Evolutionary conservation across 2,797 vertebrate genomes (phyloP).

Genomic region (Oryzias dopingdopingensis): DNA sequence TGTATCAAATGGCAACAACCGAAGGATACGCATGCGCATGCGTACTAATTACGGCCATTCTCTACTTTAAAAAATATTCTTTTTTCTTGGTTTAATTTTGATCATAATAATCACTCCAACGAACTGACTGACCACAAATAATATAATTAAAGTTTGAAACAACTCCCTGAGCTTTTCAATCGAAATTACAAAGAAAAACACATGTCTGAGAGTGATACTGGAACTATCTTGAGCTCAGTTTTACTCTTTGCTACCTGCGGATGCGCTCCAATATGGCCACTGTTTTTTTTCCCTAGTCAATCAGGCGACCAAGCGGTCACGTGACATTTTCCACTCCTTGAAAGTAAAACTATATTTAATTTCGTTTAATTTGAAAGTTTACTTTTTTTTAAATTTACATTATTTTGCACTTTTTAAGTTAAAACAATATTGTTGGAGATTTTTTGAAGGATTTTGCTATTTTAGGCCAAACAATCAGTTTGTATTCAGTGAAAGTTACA

Average conservation of each 20-base stretch:
- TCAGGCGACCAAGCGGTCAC: not conserved
- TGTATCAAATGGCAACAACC: not conserved
- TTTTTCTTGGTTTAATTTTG: not conserved
- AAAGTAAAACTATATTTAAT: not conserved
- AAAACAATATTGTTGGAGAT: no score
- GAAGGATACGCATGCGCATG: not conserved
- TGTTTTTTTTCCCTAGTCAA: conserved; percentile 49
- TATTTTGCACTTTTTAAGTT: not conserved
- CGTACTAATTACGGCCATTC: not conserved
- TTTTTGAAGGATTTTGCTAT: no score
- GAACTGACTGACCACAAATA: no score
- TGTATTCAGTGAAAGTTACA: no score
- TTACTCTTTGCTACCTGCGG: conserved; percentile 55
- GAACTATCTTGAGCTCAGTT: conserved; percentile 25
- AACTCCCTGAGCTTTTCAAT: no score
- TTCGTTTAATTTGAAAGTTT: not conserved
- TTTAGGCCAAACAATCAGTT: no score
- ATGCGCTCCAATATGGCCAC: conserved; percentile 87
- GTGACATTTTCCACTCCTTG: not conserved
- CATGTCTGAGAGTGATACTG: accelerated
- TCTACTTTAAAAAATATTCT: not conserved
- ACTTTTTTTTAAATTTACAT: not conserved
- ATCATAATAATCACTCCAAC: not conserved
- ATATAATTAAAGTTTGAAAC: no score
- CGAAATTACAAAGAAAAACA: not conserved